Evolutionary conservation across 1,140 invertebrate genomes (phyloP).

Genomic region (Polypedilum vanderplanki): DNA sequence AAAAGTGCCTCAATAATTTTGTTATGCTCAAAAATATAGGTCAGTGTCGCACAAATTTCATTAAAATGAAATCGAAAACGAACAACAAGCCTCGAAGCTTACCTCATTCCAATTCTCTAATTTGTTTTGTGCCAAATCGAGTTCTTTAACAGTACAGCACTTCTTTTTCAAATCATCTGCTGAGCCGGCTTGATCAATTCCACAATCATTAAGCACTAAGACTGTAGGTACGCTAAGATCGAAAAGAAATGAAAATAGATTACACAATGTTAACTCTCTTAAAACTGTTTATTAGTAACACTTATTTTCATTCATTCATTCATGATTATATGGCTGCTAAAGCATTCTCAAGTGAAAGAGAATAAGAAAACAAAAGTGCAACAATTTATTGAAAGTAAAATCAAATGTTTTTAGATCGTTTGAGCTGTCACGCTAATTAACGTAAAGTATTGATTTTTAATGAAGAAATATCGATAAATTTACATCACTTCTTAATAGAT

Average conservation of each 20-base stretch:
- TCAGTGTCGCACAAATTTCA: constrained; percentile 28
- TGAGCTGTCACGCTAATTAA: too few relatives aligned
- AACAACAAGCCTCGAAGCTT: constrained; percentile 35
- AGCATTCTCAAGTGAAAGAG: too few relatives aligned
- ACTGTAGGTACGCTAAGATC: constrained; percentile 62
- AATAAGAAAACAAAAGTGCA: too few relatives aligned
- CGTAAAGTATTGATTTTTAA: too few relatives aligned
- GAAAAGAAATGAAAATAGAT: too few relatives aligned
- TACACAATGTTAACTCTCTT: too few relatives aligned
- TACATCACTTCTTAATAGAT: too few relatives aligned
- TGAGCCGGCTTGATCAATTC: constrained; percentile 79
- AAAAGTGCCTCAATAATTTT: background rate
- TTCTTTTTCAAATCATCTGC: constrained; percentile 66
- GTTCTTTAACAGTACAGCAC: constrained; percentile 77
- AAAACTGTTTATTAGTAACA: background rate
- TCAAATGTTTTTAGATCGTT: too few relatives aligned
- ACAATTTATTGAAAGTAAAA: too few relatives aligned
- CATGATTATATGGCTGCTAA: background rate
- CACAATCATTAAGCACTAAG: constrained; percentile 82
- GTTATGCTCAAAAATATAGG: background rate
- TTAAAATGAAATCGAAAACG: background rate
- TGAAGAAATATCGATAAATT: too few relatives aligned
- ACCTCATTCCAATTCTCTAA: constrained; percentile 78
- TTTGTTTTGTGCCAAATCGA: constrained; percentile 86
- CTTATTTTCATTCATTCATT: constrained; percentile 7